These are phyloP conservation scores for Spinus olivaceus DNA, from an alignment of 2,797 vertebrate species.

Conservation along the genomic window DNA sequence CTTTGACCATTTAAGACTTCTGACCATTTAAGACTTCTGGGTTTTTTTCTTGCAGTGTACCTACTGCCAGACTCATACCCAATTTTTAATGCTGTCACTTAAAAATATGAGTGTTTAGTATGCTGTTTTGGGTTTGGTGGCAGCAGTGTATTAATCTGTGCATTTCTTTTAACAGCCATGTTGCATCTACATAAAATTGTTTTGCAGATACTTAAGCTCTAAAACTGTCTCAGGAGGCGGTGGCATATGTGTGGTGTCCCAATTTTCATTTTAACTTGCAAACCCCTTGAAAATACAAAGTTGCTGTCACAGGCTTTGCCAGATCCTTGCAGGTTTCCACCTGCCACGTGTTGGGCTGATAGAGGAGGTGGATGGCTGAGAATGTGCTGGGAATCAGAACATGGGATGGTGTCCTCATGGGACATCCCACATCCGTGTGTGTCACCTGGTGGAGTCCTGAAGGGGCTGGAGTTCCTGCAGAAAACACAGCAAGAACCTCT, in stretches of 20 bases:
- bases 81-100: not conserved
- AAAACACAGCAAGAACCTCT: not conserved
- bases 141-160: not conserved
- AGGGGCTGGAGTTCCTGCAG: not conserved
- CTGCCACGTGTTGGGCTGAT: not conserved
- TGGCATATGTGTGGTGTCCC: not conserved
- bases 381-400: not conserved
- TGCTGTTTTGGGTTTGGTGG: not conserved
- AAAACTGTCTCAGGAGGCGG: not conserved
- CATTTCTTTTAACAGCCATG: not conserved
- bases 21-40: not conserved
- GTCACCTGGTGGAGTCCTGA: not conserved
- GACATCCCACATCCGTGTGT: rapidly evolving
- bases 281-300: not conserved
- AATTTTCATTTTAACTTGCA: not conserved
- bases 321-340: not conserved
- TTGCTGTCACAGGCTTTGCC: not conserved
- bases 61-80: not conserved
- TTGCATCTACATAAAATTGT: not conserved
- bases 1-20: not conserved
- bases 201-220: not conserved
- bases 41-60: not conserved
- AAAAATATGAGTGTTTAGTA: not conserved
- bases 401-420: not conserved
- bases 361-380: not conserved